Evolutionary conservation across 2,888 invertebrate genomes (phyloP).

Genomic region (Thalpophila matura): DNA sequence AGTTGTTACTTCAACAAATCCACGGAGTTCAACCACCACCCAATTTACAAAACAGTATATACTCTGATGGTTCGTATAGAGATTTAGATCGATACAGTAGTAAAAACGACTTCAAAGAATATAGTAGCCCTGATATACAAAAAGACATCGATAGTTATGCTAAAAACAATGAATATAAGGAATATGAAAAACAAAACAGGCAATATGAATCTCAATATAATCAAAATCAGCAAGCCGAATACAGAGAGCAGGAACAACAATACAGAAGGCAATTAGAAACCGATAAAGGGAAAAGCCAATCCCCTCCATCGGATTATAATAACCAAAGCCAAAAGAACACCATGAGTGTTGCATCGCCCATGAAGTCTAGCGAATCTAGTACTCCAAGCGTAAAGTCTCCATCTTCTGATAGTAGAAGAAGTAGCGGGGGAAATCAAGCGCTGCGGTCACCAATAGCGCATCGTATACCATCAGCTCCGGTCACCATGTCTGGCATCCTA

Average conservation of each 20-base stretch:
- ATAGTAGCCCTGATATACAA: conserved; percentile 82
- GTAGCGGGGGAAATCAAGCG: conserved; percentile 91
- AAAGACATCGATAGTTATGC: conserved; percentile 83
- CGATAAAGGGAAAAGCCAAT: conserved; percentile 79
- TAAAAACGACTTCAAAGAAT: conserved; percentile 85
- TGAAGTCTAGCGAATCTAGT: conserved; percentile 88
- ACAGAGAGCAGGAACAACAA: conserved; percentile 80
- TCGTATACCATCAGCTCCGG: conserved; percentile 95
- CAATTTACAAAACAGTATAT: conserved; percentile 87
- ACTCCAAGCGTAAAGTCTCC: conserved; percentile 88
- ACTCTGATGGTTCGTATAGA: conserved; percentile 86
- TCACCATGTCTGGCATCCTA: conserved; percentile 96
- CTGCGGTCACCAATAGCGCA: conserved; percentile 96
- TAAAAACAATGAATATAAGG: conserved; percentile 83
- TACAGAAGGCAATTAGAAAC: conserved; percentile 78
- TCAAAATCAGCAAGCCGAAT: conserved; percentile 80
- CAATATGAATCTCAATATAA: conserved; percentile 84
- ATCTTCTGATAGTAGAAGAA: conserved; percentile 87
- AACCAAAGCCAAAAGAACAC: conserved; percentile 78
- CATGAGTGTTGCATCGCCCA: conserved; percentile 78
- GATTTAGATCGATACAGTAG: conserved; percentile 87
- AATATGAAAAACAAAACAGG: conserved; percentile 81
- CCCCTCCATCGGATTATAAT: conserved; percentile 80
- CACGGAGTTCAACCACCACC: conserved; percentile 89
- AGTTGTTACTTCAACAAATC: conserved; percentile 91